Evolutionary conservation across 2,888 invertebrate genomes (phyloP).

Genomic region (Erebia palarica): DNA sequence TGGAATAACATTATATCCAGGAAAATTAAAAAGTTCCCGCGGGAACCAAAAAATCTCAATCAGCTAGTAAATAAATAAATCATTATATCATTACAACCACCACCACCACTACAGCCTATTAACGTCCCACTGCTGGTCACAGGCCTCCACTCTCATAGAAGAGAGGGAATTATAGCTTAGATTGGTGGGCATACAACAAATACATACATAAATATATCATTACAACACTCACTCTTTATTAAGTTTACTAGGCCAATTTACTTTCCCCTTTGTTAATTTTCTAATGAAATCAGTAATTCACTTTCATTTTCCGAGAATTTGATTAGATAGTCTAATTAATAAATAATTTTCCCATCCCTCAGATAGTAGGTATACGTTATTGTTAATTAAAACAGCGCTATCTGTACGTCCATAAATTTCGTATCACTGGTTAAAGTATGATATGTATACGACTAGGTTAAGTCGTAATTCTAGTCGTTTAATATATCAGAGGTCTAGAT

Average conservation of each 20-base stretch:
- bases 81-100: no score
- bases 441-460: neutral
- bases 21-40: no score
- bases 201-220: no score
- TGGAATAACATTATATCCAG: no score
- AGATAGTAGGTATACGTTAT: neutral
- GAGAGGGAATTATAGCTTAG: no score
- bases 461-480: neutral
- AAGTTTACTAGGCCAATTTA: neutral
- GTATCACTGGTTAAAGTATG: neutral
- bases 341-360: neutral
- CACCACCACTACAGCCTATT: no score
- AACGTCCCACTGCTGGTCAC: no score
- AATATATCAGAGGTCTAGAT: constrained; percentile 5
- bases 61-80: no score
- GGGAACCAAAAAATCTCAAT: no score
- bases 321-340: neutral
- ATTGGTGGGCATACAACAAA: no score
- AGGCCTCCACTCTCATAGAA: no score
- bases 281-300: neutral
- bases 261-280: neutral
- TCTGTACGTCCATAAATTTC: neutral
- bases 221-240: neutral
- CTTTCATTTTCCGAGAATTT: neutral
- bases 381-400: constrained; percentile 1